These are phyloP conservation scores for Amaurobius ferox DNA, from an alignment of 2,888 invertebrate genomes.

Conservation along the genomic window DNA sequence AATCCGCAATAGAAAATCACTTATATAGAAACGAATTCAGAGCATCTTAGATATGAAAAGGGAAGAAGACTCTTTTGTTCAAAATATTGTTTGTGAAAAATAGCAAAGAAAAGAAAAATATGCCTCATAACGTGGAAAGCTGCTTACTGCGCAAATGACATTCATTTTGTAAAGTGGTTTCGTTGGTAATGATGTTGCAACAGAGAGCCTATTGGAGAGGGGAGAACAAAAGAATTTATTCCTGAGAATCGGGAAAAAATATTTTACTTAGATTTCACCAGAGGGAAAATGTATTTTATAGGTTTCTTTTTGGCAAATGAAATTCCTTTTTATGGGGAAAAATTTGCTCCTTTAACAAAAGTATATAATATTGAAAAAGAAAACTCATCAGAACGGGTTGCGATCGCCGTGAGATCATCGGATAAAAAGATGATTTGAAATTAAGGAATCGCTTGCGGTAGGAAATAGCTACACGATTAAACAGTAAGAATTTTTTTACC, in stretches of 20 bases:
- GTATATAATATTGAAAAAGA: constrained; percentile 1
- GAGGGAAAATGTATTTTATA: background rate
- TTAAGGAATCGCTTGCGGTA: constrained; percentile 10
- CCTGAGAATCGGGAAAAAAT: constrained; percentile 12
- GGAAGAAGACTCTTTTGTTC: background rate
- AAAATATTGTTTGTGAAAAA: background rate
- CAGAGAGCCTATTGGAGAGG: background rate
- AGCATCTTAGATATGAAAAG: background rate
- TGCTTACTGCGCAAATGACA: constrained; percentile 12
- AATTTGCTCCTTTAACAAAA: background rate
- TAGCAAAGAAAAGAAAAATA: background rate
- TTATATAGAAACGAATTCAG: background rate
- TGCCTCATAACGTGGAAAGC: constrained; percentile 3
- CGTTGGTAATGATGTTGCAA: constrained; percentile 12
- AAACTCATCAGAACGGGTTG: background rate
- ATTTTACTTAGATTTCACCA: constrained; percentile 16
- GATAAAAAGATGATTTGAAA: background rate
- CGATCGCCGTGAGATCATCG: background rate
- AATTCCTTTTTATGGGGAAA: background rate
- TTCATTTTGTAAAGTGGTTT: constrained; percentile 14
- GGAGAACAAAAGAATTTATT: background rate
- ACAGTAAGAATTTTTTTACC: background rate
- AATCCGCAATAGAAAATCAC: background rate
- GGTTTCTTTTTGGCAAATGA: background rate
- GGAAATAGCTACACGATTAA: background rate